Conservation (phyloP, 2,113 vertebrate genomes). For the Triplophysa tibetana region DNA sequence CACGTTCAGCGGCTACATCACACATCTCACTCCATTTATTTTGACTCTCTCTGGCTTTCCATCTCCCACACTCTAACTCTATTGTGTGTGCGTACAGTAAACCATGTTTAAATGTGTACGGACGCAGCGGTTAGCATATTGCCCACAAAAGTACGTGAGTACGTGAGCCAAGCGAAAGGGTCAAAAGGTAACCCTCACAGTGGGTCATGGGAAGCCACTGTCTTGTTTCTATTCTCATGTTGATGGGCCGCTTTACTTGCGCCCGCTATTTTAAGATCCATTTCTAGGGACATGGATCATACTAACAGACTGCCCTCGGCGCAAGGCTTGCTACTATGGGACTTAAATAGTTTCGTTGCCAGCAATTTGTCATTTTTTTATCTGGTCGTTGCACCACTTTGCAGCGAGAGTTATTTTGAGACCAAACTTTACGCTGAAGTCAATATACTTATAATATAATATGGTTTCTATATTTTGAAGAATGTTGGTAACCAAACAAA, state of each 20-base stretch:
- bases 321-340: not conserved
- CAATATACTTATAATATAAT: constrained; percentile 3
- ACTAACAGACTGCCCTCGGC: not conserved
- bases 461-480: not conserved
- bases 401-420: not conserved
- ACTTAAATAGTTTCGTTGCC: not conserved
- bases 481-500: too few species aligned
- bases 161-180: constrained; percentile 40
- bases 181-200: constrained; percentile 54
- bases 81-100: constrained; percentile 3
- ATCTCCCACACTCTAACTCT: constrained; percentile 37
- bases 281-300: constrained; percentile 30
- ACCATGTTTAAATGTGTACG: constrained; percentile 38
- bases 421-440: not conserved
- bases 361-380: not conserved
- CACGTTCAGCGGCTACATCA: not conserved
- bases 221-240: constrained; percentile 54
- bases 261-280: constrained; percentile 54
- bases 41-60: constrained; percentile 25
- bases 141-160: constrained; percentile 40
- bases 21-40: constrained; percentile 14
- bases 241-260: constrained; percentile 41
- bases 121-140: constrained; percentile 23
- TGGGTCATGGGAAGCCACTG: constrained; percentile 63
- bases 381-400: not conserved